Evolutionary conservation across 2,113 vertebrate species (phyloP).

Genomic region (Archocentrus centrarchus): DNA sequence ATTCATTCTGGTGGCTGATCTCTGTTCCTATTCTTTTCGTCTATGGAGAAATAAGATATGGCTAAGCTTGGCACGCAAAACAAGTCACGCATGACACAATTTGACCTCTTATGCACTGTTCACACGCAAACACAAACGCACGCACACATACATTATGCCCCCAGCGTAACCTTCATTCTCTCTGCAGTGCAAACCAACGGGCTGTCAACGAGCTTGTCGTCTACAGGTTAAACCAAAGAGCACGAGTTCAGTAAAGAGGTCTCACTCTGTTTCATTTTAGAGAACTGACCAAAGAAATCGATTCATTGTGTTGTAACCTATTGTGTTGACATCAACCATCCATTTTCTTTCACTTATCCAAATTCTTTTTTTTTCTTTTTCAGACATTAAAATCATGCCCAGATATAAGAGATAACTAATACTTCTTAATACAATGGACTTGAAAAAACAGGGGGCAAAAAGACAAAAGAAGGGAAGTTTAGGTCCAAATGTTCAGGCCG

Average conservation of each 20-base stretch:
- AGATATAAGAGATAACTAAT: background rate
- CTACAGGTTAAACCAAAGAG: slow-evolving; percentile 43
- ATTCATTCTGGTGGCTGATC: slow-evolving; percentile 7
- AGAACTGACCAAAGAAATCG: background rate
- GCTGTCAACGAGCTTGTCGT: slow-evolving; percentile 38
- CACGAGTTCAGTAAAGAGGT: background rate
- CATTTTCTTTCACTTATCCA: too few species aligned
- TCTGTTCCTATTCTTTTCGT: background rate
- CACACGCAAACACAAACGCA: slow-evolving; percentile 26
- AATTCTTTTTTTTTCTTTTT: too few species aligned
- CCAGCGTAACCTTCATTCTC: slow-evolving; percentile 52
- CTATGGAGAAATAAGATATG: slow-evolving; percentile 67
- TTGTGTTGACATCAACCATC: background rate
- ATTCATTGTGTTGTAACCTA: background rate
- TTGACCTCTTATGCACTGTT: slow-evolving; percentile 59
- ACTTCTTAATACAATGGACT: background rate
- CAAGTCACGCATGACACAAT: slow-evolving; percentile 71
- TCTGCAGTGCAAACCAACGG: slow-evolving; percentile 39
- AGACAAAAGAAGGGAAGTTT: background rate
- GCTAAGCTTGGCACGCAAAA: slow-evolving; percentile 74
- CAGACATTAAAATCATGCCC: too few species aligned
- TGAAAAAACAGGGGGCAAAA: background rate
- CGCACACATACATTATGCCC: slow-evolving; percentile 36
- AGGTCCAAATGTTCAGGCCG: accelerated
- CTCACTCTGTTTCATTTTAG: slow-evolving; percentile 49